These are phyloP conservation scores for Cyclargus thomasi DNA, from an alignment of 1,140 invertebrate species.

Conservation along the genomic window DNA sequence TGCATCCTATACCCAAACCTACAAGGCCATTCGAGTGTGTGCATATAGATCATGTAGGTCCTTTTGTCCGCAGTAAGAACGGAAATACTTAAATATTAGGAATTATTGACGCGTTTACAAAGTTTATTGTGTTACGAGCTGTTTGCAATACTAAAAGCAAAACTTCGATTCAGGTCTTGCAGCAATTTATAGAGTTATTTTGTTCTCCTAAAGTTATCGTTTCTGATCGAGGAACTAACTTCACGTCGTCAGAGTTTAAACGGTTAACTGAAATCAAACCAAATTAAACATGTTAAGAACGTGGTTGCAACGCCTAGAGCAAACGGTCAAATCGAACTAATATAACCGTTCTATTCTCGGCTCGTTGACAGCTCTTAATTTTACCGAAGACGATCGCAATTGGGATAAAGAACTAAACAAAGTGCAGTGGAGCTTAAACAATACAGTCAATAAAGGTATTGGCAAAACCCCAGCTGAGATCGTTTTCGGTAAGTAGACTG, in stretches of 20 bases:
- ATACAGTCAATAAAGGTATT: slow-evolving; percentile 18
- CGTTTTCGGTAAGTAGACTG: slow-evolving; percentile 19
- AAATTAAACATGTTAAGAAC: slow-evolving; percentile 17
- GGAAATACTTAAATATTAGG: not conserved
- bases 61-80: not conserved
- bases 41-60: not conserved
- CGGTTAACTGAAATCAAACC: not conserved
- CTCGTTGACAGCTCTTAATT: slow-evolving; percentile 18
- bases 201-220: not conserved
- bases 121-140: not conserved
- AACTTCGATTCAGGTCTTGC: too few relatives aligned
- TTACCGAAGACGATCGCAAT: slow-evolving; percentile 16
- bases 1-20: slow-evolving; percentile 2
- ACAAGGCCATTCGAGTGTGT: not conserved
- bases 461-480: slow-evolving; percentile 17
- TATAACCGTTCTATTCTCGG: slow-evolving; percentile 20
- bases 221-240: not conserved
- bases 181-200: not conserved
- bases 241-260: not conserved
- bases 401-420: slow-evolving; percentile 13
- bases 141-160: not conserved
- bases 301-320: slow-evolving; percentile 17
- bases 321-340: slow-evolving; percentile 19
- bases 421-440: slow-evolving; percentile 20
- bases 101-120: not conserved